phyloP scores from a whole-genome alignment of 2,797 vertebrate species.

The Pempheris klunzingeri region DNA sequence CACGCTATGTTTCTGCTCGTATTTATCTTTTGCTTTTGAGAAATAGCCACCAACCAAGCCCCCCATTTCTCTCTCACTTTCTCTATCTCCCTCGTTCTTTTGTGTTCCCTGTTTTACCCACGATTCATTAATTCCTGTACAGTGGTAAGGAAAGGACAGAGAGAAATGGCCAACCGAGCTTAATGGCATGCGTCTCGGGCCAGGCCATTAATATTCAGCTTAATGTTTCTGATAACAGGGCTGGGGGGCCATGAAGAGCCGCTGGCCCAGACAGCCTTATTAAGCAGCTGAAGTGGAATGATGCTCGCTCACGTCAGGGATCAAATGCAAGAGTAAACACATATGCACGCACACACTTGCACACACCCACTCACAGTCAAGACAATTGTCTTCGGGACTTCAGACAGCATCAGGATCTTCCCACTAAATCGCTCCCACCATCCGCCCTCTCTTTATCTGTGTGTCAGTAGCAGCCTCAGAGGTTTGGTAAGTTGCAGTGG shows the following conservation, averaged over 20 bases:
- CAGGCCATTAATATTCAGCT: slow-evolving; percentile 98
- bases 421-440: slow-evolving; percentile 69
- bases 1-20: slow-evolving; percentile 85
- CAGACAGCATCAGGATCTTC: slow-evolving; percentile 75
- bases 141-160: slow-evolving; percentile 90
- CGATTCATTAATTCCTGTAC: slow-evolving; percentile 89
- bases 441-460: slow-evolving; percentile 66
- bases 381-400: slow-evolving; percentile 75
- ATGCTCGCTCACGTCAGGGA: slow-evolving; percentile 78
- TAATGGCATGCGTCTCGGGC: slow-evolving; percentile 97
- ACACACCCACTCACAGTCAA: slow-evolving; percentile 63
- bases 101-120: slow-evolving; percentile 81
- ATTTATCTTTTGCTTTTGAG: slow-evolving; percentile 86
- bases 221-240: slow-evolving; percentile 99
- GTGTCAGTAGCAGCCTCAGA: slow-evolving; percentile 59
- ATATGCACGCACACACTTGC: slow-evolving; percentile 41
- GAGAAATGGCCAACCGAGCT: slow-evolving; percentile 95
- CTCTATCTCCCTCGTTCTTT: slow-evolving; percentile 70
- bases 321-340: slow-evolving; percentile 85
- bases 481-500: slow-evolving; percentile 46
- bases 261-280: slow-evolving; percentile 89
- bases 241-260: slow-evolving; percentile 92
- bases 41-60: slow-evolving; percentile 88
- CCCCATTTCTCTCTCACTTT: slow-evolving; percentile 69
- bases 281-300: slow-evolving; percentile 88